Evolutionary conservation across 2,113 vertebrate species (phyloP), one percentile per base, ranked within the genome.

Genomic region (Triplophysa tibetana): DNA sequence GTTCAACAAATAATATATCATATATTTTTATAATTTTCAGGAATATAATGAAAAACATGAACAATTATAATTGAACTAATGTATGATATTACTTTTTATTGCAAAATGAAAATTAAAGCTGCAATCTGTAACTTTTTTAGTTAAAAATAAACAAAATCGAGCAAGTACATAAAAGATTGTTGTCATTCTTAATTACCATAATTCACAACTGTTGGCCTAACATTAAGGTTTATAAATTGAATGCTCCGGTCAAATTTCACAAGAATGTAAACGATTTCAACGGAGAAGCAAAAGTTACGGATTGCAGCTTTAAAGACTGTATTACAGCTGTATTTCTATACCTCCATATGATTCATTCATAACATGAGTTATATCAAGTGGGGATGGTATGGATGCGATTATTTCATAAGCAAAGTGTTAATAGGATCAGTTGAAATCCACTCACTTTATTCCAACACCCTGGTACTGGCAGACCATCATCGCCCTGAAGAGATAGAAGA

Each of bases 381-480:
- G n/a, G 69, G 52, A 72, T 58, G 11, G 17, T 8, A 58, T 58
- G 52, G 19, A 8, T 8, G 45, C 45, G 54, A 38, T 77, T 54
- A 65, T 64, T 50, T 29, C 26, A 65, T 77, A 62, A 65, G 14
- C 50, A 19, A 43, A 16, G 58, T 9, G 23, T 72, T 67, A 72
- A 38, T 65, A 54, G 43, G 17, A 26, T 70, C 41, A 77, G 4
- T 10, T 8, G 50, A 77, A 48, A 10, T 38, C 2, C 21, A 41
- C 92, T 89, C 88, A 94, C 93, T 94, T 94, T 94, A 89, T 94
- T 94, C 93, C 93, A 94, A 82, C 93, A 94, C 75, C 93, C 92
- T 66, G 92, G 91, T 79, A 93, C 92, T 72, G 93, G 93, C 85
- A 94, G 87, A 78, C 93, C 93, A 70, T 94, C 93, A 9, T 93